Conservation (phyloP, 35 echinoderm and acorn worm species). For the Anneissia japonica region DNA sequence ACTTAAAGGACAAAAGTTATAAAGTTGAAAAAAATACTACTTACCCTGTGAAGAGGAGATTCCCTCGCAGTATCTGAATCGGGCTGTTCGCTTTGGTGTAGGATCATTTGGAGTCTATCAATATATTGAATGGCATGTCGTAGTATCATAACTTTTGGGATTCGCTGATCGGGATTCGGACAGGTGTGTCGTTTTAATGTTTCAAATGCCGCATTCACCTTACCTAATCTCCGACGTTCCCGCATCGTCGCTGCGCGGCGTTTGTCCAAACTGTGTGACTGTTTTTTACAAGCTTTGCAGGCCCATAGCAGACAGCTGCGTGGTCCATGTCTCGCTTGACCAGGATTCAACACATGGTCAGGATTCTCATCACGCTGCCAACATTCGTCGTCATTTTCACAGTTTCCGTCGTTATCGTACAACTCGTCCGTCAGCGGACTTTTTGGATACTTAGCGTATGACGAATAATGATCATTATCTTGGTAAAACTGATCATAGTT, state of each 20-base stretch:
- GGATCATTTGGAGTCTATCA: conserved; percentile 71
- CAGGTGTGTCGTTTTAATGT: conserved; percentile 74
- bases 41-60: neutral
- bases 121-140: conserved; percentile 93
- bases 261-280: conserved; percentile 61
- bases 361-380: neutral
- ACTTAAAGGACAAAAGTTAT: too few species aligned
- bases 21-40: too few species aligned
- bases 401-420: neutral
- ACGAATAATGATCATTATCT: neutral
- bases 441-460: neutral
- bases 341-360: neutral
- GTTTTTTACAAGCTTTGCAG: conserved; percentile 65
- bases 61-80: neutral
- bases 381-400: neutral
- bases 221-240: conserved; percentile 68
- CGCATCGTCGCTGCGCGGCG: conserved; percentile 72
- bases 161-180: conserved; percentile 67
- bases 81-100: conserved; percentile 63
- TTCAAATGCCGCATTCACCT: conserved; percentile 91
- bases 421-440: neutral
- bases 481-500: neutral
- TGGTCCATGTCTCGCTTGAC: neutral
- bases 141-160: conserved; percentile 82
- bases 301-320: conserved; percentile 77